A percentile compares a stretch with the other conserved stretches of the same genome.
Evolutionary conservation across 1,140 invertebrate genomes (phyloP).

Genomic region (Paramacrobiotus metropolitanus): DNA sequence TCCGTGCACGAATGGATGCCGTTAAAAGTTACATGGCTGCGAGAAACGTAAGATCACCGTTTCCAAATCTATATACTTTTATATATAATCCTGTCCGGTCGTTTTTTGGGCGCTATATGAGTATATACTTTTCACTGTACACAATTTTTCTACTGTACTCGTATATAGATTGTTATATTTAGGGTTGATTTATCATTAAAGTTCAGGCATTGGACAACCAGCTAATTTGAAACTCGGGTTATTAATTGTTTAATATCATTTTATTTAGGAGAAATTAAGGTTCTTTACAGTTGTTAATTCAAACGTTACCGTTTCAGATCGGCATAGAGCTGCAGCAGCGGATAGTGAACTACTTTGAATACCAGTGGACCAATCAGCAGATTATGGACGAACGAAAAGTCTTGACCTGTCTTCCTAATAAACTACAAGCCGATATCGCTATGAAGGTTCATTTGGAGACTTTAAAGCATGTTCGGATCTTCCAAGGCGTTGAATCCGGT

Average conservation of each 20-base stretch:
- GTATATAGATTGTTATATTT: too few species aligned
- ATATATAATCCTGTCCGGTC: too few species aligned
- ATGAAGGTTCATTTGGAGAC: conserved; percentile 86
- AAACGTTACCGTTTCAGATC: conserved; percentile 27
- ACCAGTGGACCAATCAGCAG: conserved; percentile 79
- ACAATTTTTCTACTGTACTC: too few species aligned
- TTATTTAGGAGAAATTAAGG: not conserved
- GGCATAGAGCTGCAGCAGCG: conserved; percentile 61
- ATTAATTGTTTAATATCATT: too few species aligned
- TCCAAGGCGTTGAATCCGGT: conserved; percentile 82
- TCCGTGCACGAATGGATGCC: conserved; percentile 80
- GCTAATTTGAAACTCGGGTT: too few species aligned
- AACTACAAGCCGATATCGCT: conserved; percentile 83
- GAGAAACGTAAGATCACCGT: conserved; percentile 22
- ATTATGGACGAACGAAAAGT: conserved; percentile 59
- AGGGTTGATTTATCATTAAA: too few species aligned
- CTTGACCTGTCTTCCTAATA: conserved; percentile 59
- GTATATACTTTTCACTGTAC: too few species aligned
- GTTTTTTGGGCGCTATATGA: too few species aligned
- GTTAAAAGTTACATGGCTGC: conserved; percentile 94
- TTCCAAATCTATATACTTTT: too few species aligned
- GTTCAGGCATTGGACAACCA: too few species aligned
- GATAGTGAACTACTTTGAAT: conserved; percentile 89
- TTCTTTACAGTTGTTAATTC: conserved; percentile 5
- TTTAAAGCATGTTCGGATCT: conserved; percentile 49